Conservation (phyloP, 2,113 vertebrate species). For the Lota lota region DNA sequence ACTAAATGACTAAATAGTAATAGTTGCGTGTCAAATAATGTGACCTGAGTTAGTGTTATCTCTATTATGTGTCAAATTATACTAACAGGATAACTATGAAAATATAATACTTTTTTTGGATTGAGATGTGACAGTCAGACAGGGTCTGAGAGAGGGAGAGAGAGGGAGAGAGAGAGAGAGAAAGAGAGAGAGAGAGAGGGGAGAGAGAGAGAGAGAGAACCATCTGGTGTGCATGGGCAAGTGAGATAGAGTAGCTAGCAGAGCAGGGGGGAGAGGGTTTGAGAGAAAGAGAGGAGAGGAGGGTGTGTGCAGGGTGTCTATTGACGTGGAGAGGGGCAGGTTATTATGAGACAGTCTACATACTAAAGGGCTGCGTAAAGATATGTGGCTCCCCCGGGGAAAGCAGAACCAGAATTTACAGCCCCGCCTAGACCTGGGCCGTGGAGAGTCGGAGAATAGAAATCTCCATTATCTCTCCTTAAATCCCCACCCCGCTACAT, state of each 20-base stretch:
- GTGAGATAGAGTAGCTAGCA: slow-evolving; percentile 1
- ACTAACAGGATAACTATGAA: too few relatives aligned
- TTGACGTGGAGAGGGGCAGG: slow-evolving; percentile 34
- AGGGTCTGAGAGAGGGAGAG: neutral
- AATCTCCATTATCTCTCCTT: slow-evolving; percentile 44
- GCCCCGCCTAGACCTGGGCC: slow-evolving; percentile 12
- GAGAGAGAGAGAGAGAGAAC: neutral
- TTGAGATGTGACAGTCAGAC: neutral
- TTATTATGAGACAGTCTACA: slow-evolving; percentile 32
- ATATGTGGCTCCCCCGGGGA: slow-evolving; percentile 25
- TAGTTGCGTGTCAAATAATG: too few relatives aligned
- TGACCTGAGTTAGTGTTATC: too few relatives aligned
- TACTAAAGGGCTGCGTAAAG: neutral
- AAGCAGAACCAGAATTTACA: slow-evolving; percentile 37
- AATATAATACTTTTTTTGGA: neutral
- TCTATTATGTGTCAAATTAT: too few relatives aligned
- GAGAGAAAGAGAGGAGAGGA: slow-evolving; percentile 8
- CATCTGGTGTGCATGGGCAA: slow-evolving; percentile 10
- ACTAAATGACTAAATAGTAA: too few relatives aligned
- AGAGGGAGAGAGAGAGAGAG: neutral
- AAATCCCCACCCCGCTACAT: neutral
- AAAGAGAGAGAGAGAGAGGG: neutral
- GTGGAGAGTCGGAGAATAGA: slow-evolving; percentile 9
- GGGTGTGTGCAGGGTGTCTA: slow-evolving; percentile 8
- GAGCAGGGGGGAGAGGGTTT: neutral